A percentile compares a stretch with the other conserved stretches of the same genome.
These are phyloP conservation scores for Drosophila albomicans DNA, from an alignment of 1,140 invertebrate genomes.

Conservation along the genomic window DNA sequence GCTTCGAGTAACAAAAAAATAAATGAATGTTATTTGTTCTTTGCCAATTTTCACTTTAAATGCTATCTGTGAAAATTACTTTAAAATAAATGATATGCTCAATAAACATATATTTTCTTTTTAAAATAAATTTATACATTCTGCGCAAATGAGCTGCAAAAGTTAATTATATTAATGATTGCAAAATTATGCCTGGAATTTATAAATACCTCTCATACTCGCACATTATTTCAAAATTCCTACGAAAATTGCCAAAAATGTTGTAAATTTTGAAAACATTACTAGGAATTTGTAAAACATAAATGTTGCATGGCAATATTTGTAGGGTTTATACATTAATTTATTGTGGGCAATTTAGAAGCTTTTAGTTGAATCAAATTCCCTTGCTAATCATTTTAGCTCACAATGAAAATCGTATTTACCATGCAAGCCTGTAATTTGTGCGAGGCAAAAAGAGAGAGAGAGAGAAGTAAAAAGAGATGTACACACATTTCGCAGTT, in stretches of 20 bases:
- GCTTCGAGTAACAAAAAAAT: not conserved
- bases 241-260: not conserved
- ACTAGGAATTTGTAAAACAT: not conserved
- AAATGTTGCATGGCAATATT: not conserved
- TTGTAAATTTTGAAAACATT: no score
- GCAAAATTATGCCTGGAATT: not conserved
- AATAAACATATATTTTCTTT: no score
- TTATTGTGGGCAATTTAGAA: conserved; percentile 21
- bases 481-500: not conserved
- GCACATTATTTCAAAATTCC: no score
- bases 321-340: not conserved
- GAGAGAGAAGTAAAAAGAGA: not conserved
- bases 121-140: not conserved
- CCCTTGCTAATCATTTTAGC: conserved; percentile 44
- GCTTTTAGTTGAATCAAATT: conserved; percentile 44
- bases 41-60: no score
- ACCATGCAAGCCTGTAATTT: conserved; percentile 43
- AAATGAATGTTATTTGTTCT: no score
- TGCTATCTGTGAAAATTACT: not conserved
- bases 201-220: not conserved
- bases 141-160: not conserved
- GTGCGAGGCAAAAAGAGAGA: not conserved
- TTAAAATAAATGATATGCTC: not conserved
- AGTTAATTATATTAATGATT: not conserved
- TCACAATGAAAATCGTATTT: conserved; percentile 11